Percentiles rank a stretch among this genome's conserved stretches.
phyloP scores from a whole-genome alignment of 2,113 vertebrate genomes.

The Solea solea region DNA sequence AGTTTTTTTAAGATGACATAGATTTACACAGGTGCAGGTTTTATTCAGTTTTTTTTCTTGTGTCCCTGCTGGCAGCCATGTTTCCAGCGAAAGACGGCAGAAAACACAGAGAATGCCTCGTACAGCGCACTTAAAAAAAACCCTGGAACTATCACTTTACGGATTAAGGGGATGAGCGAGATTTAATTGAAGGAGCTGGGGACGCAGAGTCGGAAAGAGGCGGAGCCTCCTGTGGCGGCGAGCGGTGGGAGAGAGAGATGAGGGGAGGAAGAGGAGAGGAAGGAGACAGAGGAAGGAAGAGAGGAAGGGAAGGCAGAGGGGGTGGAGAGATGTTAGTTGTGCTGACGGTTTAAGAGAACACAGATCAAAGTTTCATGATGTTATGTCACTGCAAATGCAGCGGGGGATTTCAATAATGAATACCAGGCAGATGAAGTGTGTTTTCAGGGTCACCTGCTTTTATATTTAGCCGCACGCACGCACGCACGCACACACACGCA shows the following conservation, averaged over 20 bases:
- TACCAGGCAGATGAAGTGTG: slow-evolving; percentile 42
- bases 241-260: slow-evolving; percentile 12
- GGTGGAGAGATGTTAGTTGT: slow-evolving; percentile 60
- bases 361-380: slow-evolving; percentile 79
- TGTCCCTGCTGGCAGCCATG: no score
- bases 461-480: slow-evolving; percentile 53
- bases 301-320: slow-evolving; percentile 4
- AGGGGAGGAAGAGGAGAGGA: not conserved
- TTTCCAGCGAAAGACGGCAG: no score
- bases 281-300: slow-evolving; percentile 12
- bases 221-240: slow-evolving; percentile 29
- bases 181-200: slow-evolving; percentile 38
- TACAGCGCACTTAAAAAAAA: no score
- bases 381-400: slow-evolving; percentile 73
- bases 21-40: no score
- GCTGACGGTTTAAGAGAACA: slow-evolving; percentile 74
- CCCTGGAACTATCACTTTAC: no score
- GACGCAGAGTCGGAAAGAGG: slow-evolving; percentile 30
- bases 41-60: no score
- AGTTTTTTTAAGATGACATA: no score
- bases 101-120: no score
- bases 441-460: slow-evolving; percentile 50
- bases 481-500: no score
- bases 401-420: slow-evolving; percentile 69
- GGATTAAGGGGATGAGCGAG: slow-evolving; percentile 27